Evolutionary conservation across 2,113 vertebrate genomes (phyloP).

Genomic region (Maccullochella peelii): DNA sequence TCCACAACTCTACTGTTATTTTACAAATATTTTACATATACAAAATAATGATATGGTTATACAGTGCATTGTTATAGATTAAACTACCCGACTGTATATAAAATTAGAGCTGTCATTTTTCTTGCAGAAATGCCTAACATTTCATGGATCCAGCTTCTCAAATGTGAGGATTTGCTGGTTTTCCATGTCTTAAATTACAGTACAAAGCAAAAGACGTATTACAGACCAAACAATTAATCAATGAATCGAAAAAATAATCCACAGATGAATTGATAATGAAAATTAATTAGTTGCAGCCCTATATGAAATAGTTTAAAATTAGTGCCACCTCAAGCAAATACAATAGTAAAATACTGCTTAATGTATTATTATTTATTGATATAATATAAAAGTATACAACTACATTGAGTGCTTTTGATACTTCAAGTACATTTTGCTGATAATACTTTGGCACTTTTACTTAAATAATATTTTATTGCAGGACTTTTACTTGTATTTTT

Average conservation of each 20-base stretch:
- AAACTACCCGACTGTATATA: background rate
- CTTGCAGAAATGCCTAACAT: background rate
- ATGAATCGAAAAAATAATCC: background rate
- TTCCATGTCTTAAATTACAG: background rate
- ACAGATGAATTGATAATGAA: background rate
- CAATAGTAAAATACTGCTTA: background rate
- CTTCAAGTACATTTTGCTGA: background rate
- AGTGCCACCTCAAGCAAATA: background rate
- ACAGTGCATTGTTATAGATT: background rate
- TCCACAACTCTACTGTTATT: background rate
- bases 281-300: background rate
- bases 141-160: background rate
- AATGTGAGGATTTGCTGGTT: background rate
- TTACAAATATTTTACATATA: background rate
- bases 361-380: background rate
- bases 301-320: background rate
- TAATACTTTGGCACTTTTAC: background rate
- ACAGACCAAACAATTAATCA: background rate
- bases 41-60: background rate
- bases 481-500: background rate
- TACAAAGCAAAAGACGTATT: background rate
- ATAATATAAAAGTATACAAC: background rate
- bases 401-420: background rate
- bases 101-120: background rate
- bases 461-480: background rate